Base-by-base conservation (phyloP, 2,797 vertebrate species). In the Sardinella longiceps region DNA sequence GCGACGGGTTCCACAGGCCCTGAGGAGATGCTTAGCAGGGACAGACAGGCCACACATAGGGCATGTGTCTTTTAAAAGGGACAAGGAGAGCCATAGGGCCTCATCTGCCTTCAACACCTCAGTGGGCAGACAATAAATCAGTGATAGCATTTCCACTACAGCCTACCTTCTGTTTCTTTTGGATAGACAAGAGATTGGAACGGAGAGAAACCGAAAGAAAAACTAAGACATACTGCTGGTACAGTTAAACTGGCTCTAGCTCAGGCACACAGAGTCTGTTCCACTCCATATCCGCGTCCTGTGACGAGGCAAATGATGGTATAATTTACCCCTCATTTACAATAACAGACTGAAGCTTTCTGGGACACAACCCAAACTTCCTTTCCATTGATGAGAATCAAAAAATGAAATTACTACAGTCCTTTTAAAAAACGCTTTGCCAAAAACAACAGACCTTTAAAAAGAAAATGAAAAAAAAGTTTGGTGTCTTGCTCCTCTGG, bases 81-180 rank as follows among this genome's bases (percentile, higher is more conserved):
- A 20, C 70, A 10, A 14, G 0, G 15, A 20, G 37, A 20, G 33
- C 37, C 70, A 43, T 1, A 74, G 28, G 14, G 63, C 28, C 63
- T 70, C 63, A 74, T 74, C 14, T 18, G 5, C 70, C 70, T 77
- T 77, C 37, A 39, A 18, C 70, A 77, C 70, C 70, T 43, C 70
- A 77, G 18, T 43, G 37, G 70, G 70, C 70, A 77, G 6, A 77
- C 14, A 20, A 77, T 77, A 77, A 77, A 77, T 77, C 37, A 39
- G 15, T 20, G 37, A 77, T 23, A 43, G 37, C 66, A 18, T 6
- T 20, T 37, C 66, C 70, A 10, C 1, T n/a, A n/a, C n/a, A n/a
- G n/a, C n/a, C n/a, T n/a, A n/a, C n/a, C 25, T 12, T 58, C 5
- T 51, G 5, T n/a, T 23, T 7, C n/a, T 70, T 70, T 70, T 70